Percentiles rank a stretch among this genome's conserved stretches.
Evolutionary conservation across 2,888 invertebrate genomes (phyloP).

Genomic region (Drosophila barbarae): DNA sequence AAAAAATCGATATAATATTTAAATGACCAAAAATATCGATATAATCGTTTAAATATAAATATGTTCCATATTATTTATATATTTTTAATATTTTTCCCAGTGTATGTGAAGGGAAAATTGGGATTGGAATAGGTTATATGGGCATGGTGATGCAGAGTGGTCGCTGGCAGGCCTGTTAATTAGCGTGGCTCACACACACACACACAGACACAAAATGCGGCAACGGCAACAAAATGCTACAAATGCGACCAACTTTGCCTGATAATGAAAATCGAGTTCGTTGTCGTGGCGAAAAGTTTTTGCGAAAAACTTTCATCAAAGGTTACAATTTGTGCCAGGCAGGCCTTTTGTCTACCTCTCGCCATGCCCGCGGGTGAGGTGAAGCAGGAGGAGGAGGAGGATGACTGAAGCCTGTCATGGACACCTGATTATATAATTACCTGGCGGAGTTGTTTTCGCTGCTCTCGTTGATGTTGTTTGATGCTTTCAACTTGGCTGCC

Average conservation of each 20-base stretch:
- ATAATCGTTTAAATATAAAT: too few species aligned
- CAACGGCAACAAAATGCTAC: constrained; percentile 47
- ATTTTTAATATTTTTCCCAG: neutral
- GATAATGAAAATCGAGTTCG: constrained; percentile 68
- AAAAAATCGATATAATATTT: neutral
- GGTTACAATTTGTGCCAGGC: constrained; percentile 63
- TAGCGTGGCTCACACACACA: constrained; percentile 55
- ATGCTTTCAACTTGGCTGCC: constrained; percentile 20
- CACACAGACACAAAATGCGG: constrained; percentile 32
- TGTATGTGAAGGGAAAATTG: constrained; percentile 9
- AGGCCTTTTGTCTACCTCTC: constrained; percentile 33
- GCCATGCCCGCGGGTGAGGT: constrained; percentile 6
- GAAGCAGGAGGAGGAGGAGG: neutral
- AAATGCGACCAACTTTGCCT: constrained; percentile 59
- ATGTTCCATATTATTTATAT: too few species aligned
- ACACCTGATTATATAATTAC: constrained; percentile 49
- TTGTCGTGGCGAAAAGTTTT: constrained; percentile 55
- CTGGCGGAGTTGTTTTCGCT: constrained; percentile 22
- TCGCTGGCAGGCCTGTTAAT: constrained; percentile 60
- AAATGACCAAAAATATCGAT: neutral
- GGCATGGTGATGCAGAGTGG: constrained; percentile 19
- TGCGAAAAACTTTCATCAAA: constrained; percentile 71
- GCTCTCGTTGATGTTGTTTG: constrained; percentile 28
- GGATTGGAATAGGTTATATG: constrained; percentile 7
- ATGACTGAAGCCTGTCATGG: constrained; percentile 40